Base-by-base conservation (phyloP, 2,797 vertebrate genomes). In the Phrynocephalus vlangalii region DNA sequence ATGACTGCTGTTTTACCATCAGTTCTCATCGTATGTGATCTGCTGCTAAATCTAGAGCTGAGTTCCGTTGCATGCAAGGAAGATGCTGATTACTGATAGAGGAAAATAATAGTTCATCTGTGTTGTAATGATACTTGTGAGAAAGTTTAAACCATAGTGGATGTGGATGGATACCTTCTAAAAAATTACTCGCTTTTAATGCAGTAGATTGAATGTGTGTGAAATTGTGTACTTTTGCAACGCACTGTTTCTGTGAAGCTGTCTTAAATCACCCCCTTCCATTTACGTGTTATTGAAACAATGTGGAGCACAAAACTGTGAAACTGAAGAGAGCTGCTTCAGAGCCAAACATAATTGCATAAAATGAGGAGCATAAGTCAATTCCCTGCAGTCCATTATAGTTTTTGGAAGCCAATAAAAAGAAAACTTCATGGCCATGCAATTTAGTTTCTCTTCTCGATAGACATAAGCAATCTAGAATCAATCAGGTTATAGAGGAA, bases 351-450 rank as follows among this genome's bases (percentile, higher is more conserved):
- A 90, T 73, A 91, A 94, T 75, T 91, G 92, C 87, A 83, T 68
- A 77, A 87, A 94, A 63, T 10, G 90, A 92, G 87, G 78, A 93
- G 93, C 93, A 91, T 85, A 72, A 86, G 81, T 91, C 88, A 83
- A 87, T 92, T 90, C 87, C 84, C 95, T 96, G 95, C 52, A 91
- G 95, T 85, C 86, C 87, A 94, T 95, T 95, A 95, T 95, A 91
- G 68, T n/a, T n/a, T 79, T 93, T 96, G 95, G 95, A 94, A 86
- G 84, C 48, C 85, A 92, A 94, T 94, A 44, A 96, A 95, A 95
- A 91, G 44, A 83, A 87, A 93, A 90, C 85, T 89, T 86, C 88
- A 87, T 82, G 91, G 92, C 84, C 88, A 89, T 9, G 63, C 83
- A 60, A 79, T 86, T 86, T 81, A 78, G 88, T 76, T 90, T 76